Percentiles rank a stretch among this genome's conserved stretches.
phyloP scores from a whole-genome alignment of 1,140 invertebrate genomes.

The Linepithema humile region DNA sequence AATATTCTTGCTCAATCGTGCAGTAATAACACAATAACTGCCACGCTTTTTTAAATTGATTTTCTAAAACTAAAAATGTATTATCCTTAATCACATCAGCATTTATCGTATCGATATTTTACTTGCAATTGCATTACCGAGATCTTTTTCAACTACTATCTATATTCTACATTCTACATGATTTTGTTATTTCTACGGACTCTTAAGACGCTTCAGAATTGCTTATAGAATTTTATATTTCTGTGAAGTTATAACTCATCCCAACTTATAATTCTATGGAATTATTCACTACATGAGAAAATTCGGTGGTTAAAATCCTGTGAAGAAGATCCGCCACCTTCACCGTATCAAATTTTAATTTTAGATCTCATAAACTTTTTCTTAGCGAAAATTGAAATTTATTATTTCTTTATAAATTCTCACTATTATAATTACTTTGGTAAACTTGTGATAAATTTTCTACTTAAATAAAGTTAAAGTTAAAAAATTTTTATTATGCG shows the following conservation, averaged over 20 bases:
- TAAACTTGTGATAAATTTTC: not conserved
- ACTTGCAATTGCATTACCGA: not conserved
- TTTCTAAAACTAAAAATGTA: too few species aligned
- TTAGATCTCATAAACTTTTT: not conserved
- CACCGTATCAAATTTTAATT: conserved; percentile 33
- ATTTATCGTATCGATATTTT: not conserved
- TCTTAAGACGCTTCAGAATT: not conserved
- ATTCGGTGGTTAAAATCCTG: conserved; percentile 26
- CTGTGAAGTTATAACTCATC: conserved; percentile 12
- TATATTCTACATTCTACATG: too few species aligned
- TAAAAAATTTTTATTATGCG: not conserved
- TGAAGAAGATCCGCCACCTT: not conserved
- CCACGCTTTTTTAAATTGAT: not conserved
- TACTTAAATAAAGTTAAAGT: not conserved
- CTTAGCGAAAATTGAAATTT: not conserved
- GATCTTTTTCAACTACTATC: not conserved
- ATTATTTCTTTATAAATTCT: not conserved
- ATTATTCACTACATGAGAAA: conserved; percentile 22
- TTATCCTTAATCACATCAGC: too few species aligned
- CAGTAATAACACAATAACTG: not conserved
- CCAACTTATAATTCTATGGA: conserved; percentile 9
- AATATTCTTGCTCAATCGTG: not conserved
- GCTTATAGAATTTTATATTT: conserved; percentile 21
- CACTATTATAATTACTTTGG: not conserved
- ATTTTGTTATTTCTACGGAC: not conserved